Evolutionary conservation across 1,140 invertebrate species (phyloP), one percentile per base, ranked within the genome.

Genomic region (Drosophila bocqueti): DNA sequence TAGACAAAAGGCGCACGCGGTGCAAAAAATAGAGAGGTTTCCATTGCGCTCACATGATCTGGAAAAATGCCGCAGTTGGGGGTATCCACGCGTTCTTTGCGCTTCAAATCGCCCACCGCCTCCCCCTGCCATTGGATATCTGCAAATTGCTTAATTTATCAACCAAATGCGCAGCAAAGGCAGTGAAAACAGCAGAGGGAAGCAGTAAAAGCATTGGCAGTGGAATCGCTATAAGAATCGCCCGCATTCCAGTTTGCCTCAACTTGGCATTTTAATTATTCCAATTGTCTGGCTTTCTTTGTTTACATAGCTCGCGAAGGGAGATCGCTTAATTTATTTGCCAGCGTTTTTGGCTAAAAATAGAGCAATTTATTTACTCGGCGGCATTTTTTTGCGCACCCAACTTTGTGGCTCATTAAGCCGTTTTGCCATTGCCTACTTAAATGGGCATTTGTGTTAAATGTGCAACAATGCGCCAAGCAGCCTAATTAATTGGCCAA

Each of bases 221-320:
- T 13, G 31, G 31, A 58, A 55, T 31, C 46, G 52, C 43, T 18
- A 63, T 24, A 45, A 46, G 18, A 69, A 74, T 50, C 50, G 81
- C 75, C 85, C 77, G 84, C 84, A 89, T 83, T 80, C 85, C 61
- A 69, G 45, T 74, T 67, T 68, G 59, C 63, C 68, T 66, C 65
- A 75, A 80, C 62, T 81, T 79, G 81, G 84, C 84, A 89, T 84
- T 89, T 89, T 90, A 89, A 89, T 89, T 90, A 89, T 76, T 81
- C 71, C 78, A 91, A 89, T 90, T 89, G 85, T 73, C 69, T 89
- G 73, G 69, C 58, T 74, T 49, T 73, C 76, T 83, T 89, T 89
- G 81, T 89, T 89, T 89, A 81, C 67, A 76, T 63, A 49, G 45
- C 24, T 67, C 43, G 65, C 59, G 59, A 59, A 67, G 63, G 67